Evolutionary conservation across 2,113 vertebrate genomes (phyloP).

Genomic region (Barnardius zonarius): DNA sequence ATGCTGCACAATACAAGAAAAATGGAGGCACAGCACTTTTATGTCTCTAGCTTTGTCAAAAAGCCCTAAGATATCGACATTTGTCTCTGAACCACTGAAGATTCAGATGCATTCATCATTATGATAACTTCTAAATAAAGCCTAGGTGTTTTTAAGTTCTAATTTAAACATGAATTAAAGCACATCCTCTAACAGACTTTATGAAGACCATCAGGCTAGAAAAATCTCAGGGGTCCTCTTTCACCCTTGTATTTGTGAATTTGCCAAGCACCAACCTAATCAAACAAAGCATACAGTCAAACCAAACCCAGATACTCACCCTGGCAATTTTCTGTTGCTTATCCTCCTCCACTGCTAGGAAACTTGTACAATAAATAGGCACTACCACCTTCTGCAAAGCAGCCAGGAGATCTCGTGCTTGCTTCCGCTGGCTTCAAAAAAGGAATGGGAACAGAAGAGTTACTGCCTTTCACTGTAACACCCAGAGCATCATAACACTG

Average conservation of each 20-base stretch:
- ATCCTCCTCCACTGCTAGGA: slow-evolving; percentile 95
- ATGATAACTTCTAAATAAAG: not conserved
- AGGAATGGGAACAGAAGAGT: not conserved
- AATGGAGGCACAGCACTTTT: not conserved
- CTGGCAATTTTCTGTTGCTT: slow-evolving; percentile 98
- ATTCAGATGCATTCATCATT: not conserved
- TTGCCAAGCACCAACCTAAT: not conserved
- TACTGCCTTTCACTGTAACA: not conserved
- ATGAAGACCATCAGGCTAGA: not conserved
- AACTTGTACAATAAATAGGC: slow-evolving; percentile 98
- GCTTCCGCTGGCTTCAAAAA: slow-evolving; percentile 88
- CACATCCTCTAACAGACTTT: not conserved
- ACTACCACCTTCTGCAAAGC: slow-evolving; percentile 98
- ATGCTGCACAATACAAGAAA: not conserved
- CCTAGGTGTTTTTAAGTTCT: not conserved
- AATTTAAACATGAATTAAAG: not conserved
- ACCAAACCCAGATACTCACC: slow-evolving; percentile 63
- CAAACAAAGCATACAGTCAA: not conserved
- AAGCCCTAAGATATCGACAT: not conserved
- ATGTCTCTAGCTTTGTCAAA: not conserved
- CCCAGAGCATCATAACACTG: not conserved
- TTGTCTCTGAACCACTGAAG: not conserved
- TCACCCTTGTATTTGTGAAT: not conserved
- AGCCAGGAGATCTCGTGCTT: slow-evolving; percentile 92
- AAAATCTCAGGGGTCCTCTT: not conserved